Evolutionary conservation across 2,797 vertebrate species (phyloP).

Genomic region (Tamandua tetradactyla): DNA sequence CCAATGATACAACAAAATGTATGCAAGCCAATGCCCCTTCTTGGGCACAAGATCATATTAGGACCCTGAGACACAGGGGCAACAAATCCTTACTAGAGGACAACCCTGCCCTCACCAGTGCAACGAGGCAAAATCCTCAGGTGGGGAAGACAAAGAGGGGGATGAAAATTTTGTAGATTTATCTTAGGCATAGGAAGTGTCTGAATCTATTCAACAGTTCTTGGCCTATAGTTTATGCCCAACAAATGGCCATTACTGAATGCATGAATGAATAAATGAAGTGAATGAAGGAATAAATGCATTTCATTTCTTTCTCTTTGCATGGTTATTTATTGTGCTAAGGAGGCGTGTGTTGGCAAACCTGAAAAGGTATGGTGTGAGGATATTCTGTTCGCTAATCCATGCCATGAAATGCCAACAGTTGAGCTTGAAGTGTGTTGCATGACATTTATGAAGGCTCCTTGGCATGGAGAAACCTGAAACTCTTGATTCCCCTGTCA

Average conservation of each 20-base stretch:
- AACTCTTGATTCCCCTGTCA: background rate
- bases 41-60: background rate
- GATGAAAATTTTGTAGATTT: background rate
- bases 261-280: background rate
- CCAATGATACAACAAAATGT: slow-evolving; percentile 14
- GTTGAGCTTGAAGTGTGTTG: background rate
- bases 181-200: background rate
- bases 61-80: background rate
- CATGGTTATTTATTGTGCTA: background rate
- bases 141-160: background rate
- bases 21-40: slow-evolving; percentile 50
- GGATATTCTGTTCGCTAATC: background rate
- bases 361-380: background rate
- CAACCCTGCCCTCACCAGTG: background rate
- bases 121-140: background rate
- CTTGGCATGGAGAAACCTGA: background rate
- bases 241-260: background rate
- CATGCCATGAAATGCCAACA: background rate
- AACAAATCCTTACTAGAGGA: background rate
- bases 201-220: background rate
- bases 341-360: background rate
- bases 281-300: background rate
- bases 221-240: background rate
- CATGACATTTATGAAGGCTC: background rate
- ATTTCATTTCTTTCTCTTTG: background rate